Base-by-base conservation (phyloP, 2,888 invertebrate species). In the Sthenelais limicola region DNA sequence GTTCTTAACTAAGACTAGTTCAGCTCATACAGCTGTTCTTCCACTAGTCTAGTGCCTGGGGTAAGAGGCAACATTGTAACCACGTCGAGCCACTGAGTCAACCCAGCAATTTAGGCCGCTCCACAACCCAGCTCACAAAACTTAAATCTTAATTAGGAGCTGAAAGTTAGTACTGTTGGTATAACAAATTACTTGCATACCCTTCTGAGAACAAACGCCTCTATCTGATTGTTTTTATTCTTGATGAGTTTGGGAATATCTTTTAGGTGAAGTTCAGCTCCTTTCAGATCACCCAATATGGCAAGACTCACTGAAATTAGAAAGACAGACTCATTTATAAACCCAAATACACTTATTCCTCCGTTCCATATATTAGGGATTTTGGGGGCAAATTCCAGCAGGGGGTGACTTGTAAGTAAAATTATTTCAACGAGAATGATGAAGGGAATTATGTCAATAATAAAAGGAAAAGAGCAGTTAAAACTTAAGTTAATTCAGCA, bases 251-350 rank as follows among this genome's bases (percentile, higher is more conserved):
- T 81, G 2, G 88, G 85, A 0, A 89, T 88, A 74, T 88, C 88
- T 51, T 82, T 82, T 73, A 89, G 85, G 28, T 84, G 84, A 0
- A 80, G 79, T 47, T 82, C 73, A 3, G 89, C 85, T n/a, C 82
- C 84, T 5, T 88, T 87, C 12, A 87, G 78, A 73, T 89, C 86
- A 0, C 89, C 90, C 66, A 87, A 82, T n/a, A 89, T 86, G 7
- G 90, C 90, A 15, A 87, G 84, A 75, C 90, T 90, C 28, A 90
- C 90, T 90, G 86, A 67, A 77, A 79, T 47, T n/a, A n/a, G n/a
- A n/a, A n/a, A n/a, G n/a, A n/a, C n/a, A n/a, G n/a, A n/a, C n/a
- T n/a, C n/a, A n/a, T n/a, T n/a, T n/a, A n/a, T n/a, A n/a, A n/a
- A n/a, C n/a, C n/a, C n/a, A n/a, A n/a, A n/a, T n/a, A n/a, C n/a